These are phyloP conservation scores for Chondrosia reniformis DNA, from an alignment of 37 sponge, comb jelly and placozoan genomes.

Conservation along the genomic window DNA sequence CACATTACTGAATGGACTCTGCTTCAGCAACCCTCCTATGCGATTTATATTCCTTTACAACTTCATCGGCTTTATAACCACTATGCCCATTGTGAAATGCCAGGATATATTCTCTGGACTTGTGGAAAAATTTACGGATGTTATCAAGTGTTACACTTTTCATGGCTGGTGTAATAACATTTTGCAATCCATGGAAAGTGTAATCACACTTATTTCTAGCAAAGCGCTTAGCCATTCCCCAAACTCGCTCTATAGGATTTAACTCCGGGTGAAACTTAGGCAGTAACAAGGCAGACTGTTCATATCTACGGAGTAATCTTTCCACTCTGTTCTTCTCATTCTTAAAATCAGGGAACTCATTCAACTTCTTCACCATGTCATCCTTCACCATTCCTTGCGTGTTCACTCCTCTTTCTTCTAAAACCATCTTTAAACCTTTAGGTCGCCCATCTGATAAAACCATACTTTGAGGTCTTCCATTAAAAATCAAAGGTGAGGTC, in stretches of 20 bases:
- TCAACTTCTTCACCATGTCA: not conserved
- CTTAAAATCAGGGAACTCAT: not conserved
- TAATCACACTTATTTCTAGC: slow-evolving; percentile 33
- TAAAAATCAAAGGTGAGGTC: not conserved
- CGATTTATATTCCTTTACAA: not conserved
- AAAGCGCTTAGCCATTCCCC: slow-evolving; percentile 21
- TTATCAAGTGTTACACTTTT: not conserved
- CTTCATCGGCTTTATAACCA: not conserved
- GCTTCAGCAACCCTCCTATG: not conserved
- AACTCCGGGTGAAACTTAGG: slow-evolving; percentile 33
- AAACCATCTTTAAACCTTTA: slow-evolving; percentile 4
- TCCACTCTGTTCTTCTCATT: slow-evolving; percentile 9
- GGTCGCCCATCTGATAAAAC: not conserved
- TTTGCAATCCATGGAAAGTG: slow-evolving; percentile 12
- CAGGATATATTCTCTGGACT: not conserved
- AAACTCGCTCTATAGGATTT: slow-evolving; percentile 30
- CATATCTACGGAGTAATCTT: not conserved
- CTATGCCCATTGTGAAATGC: slow-evolving; percentile 27
- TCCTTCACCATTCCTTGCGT: not conserved
- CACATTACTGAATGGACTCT: too few species aligned
- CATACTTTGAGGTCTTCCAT: slow-evolving; percentile 3
- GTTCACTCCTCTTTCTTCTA: not conserved
- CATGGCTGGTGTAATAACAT: not conserved
- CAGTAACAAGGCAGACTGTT: not conserved
- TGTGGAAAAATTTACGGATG: slow-evolving; percentile 29